These are phyloP conservation scores for Troides helena DNA, from an alignment of 2,888 invertebrate species.

Conservation along the genomic window DNA sequence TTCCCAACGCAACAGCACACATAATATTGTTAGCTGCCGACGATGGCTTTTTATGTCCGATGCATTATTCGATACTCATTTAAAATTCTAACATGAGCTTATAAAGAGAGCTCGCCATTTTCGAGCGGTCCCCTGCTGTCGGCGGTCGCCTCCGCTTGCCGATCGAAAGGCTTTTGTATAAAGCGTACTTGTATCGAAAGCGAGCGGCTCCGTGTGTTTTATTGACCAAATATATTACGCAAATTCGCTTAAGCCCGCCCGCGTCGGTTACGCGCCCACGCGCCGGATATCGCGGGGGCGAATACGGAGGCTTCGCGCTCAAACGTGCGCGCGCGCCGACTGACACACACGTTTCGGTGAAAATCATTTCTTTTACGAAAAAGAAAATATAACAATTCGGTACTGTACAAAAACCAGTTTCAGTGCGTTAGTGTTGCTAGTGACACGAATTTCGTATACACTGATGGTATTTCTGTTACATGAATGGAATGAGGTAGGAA, in stretches of 20 bases:
- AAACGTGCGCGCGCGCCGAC: conserved; percentile 71
- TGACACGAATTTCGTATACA: conserved; percentile 39
- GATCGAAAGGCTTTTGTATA: conserved; percentile 25
- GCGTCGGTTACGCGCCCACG: conserved; percentile 64
- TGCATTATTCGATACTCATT: conserved; percentile 81
- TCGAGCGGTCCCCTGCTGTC: conserved; percentile 69
- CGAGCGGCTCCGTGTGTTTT: conserved; percentile 46
- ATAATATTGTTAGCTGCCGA: conserved; percentile 77
- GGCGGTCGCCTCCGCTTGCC: conserved; percentile 54
- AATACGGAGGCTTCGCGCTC: conserved; percentile 70
- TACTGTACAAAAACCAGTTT: conserved; percentile 23
- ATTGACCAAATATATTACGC: conserved; percentile 71
- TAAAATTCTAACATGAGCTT: conserved; percentile 79
- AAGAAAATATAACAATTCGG: conserved; percentile 14
- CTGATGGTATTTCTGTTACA: conserved; percentile 59
- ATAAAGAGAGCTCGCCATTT: conserved; percentile 78
- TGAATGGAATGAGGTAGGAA: conserved; percentile 74
- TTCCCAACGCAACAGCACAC: conserved; percentile 76
- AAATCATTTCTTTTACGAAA: conserved; percentile 24
- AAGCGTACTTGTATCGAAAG: conserved; percentile 17
- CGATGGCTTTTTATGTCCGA: conserved; percentile 79
- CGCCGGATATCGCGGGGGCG: conserved; percentile 74
- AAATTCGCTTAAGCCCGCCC: conserved; percentile 70
- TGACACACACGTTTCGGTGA: conserved; percentile 65
- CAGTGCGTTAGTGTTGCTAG: conserved; percentile 39